These are phyloP conservation scores for Stenodema calcarata DNA, from an alignment of 2,888 invertebrate genomes.

Conservation along the genomic window DNA sequence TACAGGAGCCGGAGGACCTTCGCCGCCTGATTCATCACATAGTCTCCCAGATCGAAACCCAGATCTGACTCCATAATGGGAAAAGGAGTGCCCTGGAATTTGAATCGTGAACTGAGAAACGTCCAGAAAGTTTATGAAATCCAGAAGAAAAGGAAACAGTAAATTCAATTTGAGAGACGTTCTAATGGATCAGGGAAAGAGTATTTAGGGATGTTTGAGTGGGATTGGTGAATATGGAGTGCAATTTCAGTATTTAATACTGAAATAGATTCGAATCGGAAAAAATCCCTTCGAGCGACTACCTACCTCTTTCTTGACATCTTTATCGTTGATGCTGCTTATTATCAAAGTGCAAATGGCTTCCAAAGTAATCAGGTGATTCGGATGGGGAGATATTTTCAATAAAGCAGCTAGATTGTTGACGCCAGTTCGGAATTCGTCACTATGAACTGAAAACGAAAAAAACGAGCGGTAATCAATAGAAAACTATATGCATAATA, in stretches of 20 bases:
- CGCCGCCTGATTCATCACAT: constrained; percentile 72
- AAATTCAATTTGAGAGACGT: too few species aligned
- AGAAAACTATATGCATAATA: not conserved
- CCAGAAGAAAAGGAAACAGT: not conserved
- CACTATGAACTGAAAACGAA: constrained; percentile 72
- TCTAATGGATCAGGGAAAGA: not conserved
- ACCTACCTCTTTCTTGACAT: constrained; percentile 45
- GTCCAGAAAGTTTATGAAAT: too few species aligned
- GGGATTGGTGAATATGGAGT: too few species aligned
- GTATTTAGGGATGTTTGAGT: too few species aligned
- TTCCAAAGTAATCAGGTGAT: constrained; percentile 77
- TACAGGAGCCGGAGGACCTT: constrained; percentile 81
- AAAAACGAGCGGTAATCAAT: not conserved
- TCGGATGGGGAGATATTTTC: constrained; percentile 79
- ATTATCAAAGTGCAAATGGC: constrained; percentile 65
- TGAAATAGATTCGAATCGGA: too few species aligned
- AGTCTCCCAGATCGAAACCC: constrained; percentile 72
- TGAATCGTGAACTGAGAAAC: too few species aligned
- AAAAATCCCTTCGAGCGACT: too few species aligned
- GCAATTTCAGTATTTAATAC: too few species aligned
- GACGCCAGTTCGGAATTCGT: constrained; percentile 84
- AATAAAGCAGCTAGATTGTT: constrained; percentile 78
- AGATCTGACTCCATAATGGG: constrained; percentile 71
- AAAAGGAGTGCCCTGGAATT: constrained; percentile 69
- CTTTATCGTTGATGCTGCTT: constrained; percentile 46